These are phyloP conservation scores for Isurus oxyrinchus DNA, from an alignment of 2,113 vertebrate genomes.

Conservation along the genomic window DNA sequence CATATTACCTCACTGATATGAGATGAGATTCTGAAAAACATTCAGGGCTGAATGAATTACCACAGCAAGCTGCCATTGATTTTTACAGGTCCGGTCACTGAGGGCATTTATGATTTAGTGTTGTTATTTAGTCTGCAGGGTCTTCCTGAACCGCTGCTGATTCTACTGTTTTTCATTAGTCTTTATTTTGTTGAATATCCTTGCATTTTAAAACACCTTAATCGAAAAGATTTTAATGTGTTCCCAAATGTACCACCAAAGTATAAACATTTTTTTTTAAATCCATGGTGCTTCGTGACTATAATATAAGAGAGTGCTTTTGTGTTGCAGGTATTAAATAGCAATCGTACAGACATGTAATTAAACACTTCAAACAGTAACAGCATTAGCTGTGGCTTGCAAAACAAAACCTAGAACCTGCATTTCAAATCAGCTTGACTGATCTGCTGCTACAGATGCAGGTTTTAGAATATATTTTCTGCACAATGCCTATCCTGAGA, in stretches of 20 bases:
- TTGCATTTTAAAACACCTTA: not conserved
- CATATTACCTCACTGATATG: conserved; percentile 33
- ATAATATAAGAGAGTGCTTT: not conserved
- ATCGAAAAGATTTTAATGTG: not conserved
- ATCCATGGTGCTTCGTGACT: not conserved
- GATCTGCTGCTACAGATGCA: not conserved
- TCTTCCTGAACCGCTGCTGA: conserved; percentile 30
- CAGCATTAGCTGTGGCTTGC: conserved; percentile 11
- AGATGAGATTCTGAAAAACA: conserved; percentile 34
- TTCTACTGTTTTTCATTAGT: conserved; percentile 38
- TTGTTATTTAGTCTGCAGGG: conserved; percentile 40
- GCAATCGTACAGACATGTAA: conserved; percentile 14
- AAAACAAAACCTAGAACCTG: conserved; percentile 21
- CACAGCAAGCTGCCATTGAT: conserved; percentile 38
- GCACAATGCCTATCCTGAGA: not conserved
- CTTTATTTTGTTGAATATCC: conserved; percentile 33
- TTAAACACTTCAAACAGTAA: conserved; percentile 34
- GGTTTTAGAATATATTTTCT: conserved; percentile 20
- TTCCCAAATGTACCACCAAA: not conserved
- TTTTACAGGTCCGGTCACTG: conserved; percentile 38
- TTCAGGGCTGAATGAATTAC: conserved; percentile 39
- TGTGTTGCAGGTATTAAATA: not conserved
- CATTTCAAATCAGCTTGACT: conserved; percentile 25
- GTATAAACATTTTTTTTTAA: not conserved
- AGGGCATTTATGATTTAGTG: conserved; percentile 39